These are phyloP conservation scores for Hydrozoanthus gracilis DNA, from an alignment of 92 coral and sea anemone genomes.

Conservation along the genomic window DNA sequence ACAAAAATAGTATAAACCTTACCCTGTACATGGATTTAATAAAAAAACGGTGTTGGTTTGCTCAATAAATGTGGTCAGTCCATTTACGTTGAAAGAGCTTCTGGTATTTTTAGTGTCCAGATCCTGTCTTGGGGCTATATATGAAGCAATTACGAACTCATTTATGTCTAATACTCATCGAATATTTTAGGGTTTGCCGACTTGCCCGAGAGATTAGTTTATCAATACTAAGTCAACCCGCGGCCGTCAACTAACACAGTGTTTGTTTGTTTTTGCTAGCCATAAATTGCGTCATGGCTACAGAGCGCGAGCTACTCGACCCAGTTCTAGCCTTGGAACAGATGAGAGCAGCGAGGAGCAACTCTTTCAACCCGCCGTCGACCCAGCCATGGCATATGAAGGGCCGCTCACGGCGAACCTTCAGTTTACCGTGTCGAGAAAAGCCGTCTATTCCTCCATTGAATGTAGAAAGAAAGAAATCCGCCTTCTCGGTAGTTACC, in stretches of 20 bases:
- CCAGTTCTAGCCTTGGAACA: constrained; percentile 6
- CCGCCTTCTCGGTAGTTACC: background rate
- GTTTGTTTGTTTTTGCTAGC: background rate
- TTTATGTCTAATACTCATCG: no score
- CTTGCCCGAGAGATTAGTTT: no score
- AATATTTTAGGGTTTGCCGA: no score
- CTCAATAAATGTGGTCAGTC: no score
- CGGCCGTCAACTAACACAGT: background rate
- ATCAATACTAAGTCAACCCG: no score
- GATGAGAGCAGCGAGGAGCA: constrained; percentile 18
- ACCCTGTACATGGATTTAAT: no score
- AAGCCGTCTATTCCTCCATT: constrained; percentile 29
- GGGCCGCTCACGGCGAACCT: constrained; percentile 40
- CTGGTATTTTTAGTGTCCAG: no score
- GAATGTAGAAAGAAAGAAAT: background rate
- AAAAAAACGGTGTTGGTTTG: no score
- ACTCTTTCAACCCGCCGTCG: constrained; percentile 36
- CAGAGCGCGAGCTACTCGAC: constrained; percentile 13
- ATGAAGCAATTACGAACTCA: no score
- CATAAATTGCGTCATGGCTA: constrained; percentile 8
- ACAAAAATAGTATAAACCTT: no score
- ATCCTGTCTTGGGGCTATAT: no score
- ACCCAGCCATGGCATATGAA: constrained; percentile 15
- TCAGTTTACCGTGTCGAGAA: constrained; percentile 50
- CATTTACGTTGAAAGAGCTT: no score